Evolutionary conservation across 2,113 vertebrate genomes (phyloP).

Genomic region (Turdus rufiventris): DNA sequence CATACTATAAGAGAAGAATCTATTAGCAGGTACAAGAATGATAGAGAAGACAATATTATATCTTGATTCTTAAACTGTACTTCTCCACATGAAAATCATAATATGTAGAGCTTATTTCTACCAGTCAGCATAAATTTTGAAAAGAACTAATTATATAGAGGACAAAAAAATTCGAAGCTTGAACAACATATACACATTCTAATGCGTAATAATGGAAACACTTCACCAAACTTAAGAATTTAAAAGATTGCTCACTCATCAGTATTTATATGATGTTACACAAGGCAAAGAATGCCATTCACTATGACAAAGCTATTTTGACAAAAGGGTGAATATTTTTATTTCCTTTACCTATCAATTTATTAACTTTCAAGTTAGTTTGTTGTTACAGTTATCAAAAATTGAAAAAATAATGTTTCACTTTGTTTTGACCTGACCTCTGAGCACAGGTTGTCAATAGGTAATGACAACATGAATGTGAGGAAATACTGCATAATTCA

Average conservation of each 20-base stretch:
- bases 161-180: background rate
- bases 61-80: background rate
- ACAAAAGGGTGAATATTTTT: background rate
- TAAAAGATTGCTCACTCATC: background rate
- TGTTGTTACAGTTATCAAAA: background rate
- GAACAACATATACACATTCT: background rate
- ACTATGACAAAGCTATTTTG: background rate
- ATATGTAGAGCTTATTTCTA: background rate
- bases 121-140: background rate
- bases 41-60: background rate
- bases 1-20: background rate
- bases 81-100: background rate
- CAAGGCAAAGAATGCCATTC: background rate
- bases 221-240: background rate
- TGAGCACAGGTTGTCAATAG: background rate
- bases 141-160: background rate
- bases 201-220: background rate
- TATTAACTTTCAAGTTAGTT: background rate
- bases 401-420: background rate
- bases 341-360: background rate
- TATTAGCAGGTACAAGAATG: background rate
- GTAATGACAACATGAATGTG: background rate
- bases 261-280: background rate
- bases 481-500: background rate
- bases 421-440: background rate